A percentile compares a stretch with the other conserved stretches of the same genome.
Evolutionary conservation across 2,113 vertebrate genomes (phyloP).

Genomic region (Actenoides lindsayi): DNA sequence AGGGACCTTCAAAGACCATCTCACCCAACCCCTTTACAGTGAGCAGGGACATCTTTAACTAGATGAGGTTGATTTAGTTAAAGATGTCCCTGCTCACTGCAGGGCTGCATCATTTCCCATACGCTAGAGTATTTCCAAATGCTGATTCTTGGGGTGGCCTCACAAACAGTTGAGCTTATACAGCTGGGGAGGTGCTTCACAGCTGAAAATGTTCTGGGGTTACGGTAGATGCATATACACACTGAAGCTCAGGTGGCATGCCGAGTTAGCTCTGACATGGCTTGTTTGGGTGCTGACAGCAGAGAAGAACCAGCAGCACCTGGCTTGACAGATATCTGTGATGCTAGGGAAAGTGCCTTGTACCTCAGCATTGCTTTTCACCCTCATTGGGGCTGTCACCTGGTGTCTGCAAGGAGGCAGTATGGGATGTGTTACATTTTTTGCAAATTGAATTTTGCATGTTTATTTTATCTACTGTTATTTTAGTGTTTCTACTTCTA

Average conservation of each 20-base stretch:
- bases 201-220: neutral
- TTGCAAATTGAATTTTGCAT: neutral
- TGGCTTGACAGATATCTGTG: fast-evolving
- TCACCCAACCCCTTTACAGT: too few relatives aligned
- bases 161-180: neutral
- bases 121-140: neutral
- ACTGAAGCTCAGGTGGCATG: neutral
- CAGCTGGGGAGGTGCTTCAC: neutral
- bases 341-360: neutral
- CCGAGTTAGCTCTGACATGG: neutral
- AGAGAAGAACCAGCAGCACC: neutral
- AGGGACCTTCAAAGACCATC: too few relatives aligned
- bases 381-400: neutral
- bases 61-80: neutral
- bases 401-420: fast-evolving
- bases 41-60: neutral
- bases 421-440: fast-evolving
- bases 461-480: neutral
- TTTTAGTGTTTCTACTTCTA: neutral
- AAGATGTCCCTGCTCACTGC: too few relatives aligned
- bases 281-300: fast-evolving
- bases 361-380: neutral
- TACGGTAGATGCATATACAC: neutral
- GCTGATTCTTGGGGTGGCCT: neutral
- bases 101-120: neutral